Evolutionary conservation across 1,140 invertebrate genomes (phyloP).

Genomic region (Idris sp.): DNA sequence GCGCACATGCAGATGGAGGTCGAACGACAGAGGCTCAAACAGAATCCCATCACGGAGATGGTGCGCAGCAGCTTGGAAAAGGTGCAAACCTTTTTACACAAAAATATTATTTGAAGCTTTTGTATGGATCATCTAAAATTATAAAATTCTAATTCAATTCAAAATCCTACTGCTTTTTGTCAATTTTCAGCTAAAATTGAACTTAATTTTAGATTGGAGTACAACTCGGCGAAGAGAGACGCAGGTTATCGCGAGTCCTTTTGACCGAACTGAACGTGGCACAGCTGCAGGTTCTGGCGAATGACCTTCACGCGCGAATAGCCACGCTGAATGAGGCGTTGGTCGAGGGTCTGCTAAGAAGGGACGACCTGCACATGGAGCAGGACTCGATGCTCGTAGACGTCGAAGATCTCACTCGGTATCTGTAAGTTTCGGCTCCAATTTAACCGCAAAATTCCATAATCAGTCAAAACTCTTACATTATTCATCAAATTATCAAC

Average conservation of each 20-base stretch:
- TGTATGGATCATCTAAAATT: too few species aligned
- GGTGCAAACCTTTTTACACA: too few species aligned
- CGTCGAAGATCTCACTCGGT: conserved; percentile 96
- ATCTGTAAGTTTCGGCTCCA: conserved; percentile 83
- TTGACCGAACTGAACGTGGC: conserved; percentile 95
- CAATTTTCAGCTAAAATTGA: background rate
- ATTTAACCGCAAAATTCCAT: too few species aligned
- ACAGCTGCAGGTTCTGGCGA: conserved; percentile 96
- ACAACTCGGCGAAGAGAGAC: conserved; percentile 87
- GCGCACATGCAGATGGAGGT: conserved; percentile 96
- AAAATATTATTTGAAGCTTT: too few species aligned
- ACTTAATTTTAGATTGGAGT: conserved; percentile 84
- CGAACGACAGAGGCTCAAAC: conserved; percentile 87
- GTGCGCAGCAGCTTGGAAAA: conserved; percentile 87
- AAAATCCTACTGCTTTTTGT: too few species aligned
- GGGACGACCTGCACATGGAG: conserved; percentile 97
- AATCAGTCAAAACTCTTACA: too few species aligned
- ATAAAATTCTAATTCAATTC: too few species aligned
- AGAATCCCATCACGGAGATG: conserved; percentile 91
- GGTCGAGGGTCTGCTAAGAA: conserved; percentile 90
- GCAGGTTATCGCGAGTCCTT: conserved; percentile 88
- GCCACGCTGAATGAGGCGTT: conserved; percentile 93
- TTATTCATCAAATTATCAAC: too few species aligned
- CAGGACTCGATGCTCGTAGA: conserved; percentile 98
- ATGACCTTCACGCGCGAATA: conserved; percentile 95